phyloP scores from a whole-genome alignment of 2,113 vertebrate genomes.

The Tachuris rubrigastra region DNA sequence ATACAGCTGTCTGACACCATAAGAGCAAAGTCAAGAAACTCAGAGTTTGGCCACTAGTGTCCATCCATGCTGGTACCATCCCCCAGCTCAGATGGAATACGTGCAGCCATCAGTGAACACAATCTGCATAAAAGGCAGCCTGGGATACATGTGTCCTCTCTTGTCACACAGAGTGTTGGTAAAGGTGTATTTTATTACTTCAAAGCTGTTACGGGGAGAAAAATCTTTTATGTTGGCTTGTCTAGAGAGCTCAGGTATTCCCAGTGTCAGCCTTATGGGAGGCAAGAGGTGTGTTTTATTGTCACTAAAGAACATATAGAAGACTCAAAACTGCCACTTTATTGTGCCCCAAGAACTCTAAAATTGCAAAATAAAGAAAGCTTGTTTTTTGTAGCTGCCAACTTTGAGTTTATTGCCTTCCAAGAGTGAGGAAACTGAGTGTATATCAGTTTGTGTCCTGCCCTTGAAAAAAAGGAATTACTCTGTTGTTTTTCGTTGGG shows the following conservation, averaged over 20 bases:
- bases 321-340: conserved; percentile 8
- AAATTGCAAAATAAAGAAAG: conserved; percentile 23
- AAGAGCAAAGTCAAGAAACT: background rate
- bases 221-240: background rate
- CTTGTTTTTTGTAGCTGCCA: background rate
- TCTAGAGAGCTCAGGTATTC: background rate
- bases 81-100: background rate
- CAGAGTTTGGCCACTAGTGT: accelerated
- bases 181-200: background rate
- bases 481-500: background rate
- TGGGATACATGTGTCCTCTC: background rate
- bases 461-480: background rate
- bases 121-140: background rate
- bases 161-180: background rate
- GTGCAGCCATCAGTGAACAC: background rate
- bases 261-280: background rate
- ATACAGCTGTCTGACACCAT: accelerated
- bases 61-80: accelerated
- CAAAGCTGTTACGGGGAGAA: background rate
- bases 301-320: background rate
- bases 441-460: background rate
- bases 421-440: background rate
- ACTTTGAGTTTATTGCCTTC: background rate
- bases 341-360: background rate
- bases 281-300: background rate